Evolutionary conservation across 2,797 vertebrate genomes (phyloP), one percentile per base, ranked within the genome.

Genomic region (Crocodylus rhombifer): DNA sequence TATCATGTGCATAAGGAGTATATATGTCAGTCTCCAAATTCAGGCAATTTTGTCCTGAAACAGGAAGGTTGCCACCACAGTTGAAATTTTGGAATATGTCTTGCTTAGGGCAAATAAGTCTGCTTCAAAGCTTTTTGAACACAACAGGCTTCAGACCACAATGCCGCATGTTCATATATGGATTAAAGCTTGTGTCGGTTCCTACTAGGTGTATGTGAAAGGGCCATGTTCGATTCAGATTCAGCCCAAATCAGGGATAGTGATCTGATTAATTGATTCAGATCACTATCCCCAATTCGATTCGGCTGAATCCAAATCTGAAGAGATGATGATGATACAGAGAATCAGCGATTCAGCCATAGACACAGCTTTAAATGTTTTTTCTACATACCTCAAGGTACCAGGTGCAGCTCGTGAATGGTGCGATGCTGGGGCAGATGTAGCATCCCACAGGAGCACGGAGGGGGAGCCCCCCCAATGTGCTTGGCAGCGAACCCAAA

Each of bases 41-140:
- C 25, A 95, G 90, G 76, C 56, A 95, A 33, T 79, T 90, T 93
- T 87, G 55, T 56, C 74, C 88, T 95, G 65, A 94, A 89, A 90
- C 71, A 5, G 76, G 83, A 93, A 90, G 33, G 75, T 80, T 90
- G 8, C 1, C 60, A 73, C 23, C 36, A 95, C 64, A 65, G 51
- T 17, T 89, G 14, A n/a, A 89, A 11, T 7, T 69, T 76, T 93
- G 61, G 61, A 91, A 86, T 89, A 90, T 60, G 0, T 83, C 17
- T 60, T 14, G 15, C 80, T 76, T 62, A 0, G 3, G 63, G 73
- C 20, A 80, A 88, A 85, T 20, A 1, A 82, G 14, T 4, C 7
- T 28, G 84, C 90, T 42, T 33, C 7, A 92, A 74, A 89, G 71
- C 77, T 88, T 7, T 56, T 16, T 14, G 8, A 62, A 88, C 80